phyloP scores from a whole-genome alignment of 2,797 vertebrate species.

The Hirundo rustica region DNA sequence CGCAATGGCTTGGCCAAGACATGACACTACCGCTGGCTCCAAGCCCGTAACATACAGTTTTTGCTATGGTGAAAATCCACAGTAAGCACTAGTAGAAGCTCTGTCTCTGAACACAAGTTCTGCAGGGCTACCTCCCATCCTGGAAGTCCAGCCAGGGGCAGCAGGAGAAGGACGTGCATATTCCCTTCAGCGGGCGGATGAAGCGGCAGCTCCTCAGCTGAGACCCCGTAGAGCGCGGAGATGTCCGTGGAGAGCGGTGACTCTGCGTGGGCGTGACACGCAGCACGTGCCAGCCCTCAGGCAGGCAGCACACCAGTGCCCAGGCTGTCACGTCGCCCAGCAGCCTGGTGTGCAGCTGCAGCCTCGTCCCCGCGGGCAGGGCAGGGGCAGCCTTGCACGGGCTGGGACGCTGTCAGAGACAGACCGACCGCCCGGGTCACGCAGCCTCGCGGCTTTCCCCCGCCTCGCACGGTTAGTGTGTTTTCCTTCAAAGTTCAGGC shows the following conservation, averaged over 20 bases:
- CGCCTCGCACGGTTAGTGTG: accelerated
- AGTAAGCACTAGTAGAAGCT: background rate
- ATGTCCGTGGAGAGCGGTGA: accelerated
- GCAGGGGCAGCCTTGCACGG: slow-evolving; percentile 32
- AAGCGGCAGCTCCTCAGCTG: background rate
- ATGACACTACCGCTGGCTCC: background rate
- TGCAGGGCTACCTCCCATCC: background rate
- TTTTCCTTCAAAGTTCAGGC: background rate
- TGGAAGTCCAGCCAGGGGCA: background rate
- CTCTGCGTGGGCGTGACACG: background rate
- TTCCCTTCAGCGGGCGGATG: accelerated
- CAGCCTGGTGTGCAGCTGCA: slow-evolving; percentile 9
- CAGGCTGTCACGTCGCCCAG: background rate
- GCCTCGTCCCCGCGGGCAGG: accelerated
- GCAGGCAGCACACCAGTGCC: background rate
- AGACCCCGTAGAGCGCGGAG: accelerated
- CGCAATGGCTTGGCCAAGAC: background rate
- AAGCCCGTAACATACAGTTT: background rate
- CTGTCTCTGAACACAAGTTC: background rate
- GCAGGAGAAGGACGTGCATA: background rate
- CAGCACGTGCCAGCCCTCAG: background rate
- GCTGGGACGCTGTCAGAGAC: background rate
- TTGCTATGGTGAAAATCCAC: background rate
- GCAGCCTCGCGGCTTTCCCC: background rate
- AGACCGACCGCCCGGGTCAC: accelerated